These are phyloP conservation scores for Amiota minor DNA, from an alignment of 2,888 invertebrate species.

Conservation along the genomic window DNA sequence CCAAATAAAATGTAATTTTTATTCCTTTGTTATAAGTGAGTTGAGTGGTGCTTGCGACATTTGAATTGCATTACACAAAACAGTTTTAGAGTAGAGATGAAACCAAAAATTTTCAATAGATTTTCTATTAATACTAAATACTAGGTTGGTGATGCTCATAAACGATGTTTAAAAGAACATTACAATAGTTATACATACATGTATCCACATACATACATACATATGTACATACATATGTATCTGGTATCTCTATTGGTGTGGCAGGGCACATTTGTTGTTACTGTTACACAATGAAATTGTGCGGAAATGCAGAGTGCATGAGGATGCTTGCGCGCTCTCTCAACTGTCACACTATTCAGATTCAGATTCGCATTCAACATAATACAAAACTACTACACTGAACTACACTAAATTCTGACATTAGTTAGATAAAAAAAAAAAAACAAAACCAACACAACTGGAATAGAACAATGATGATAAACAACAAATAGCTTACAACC, in stretches of 20 bases:
- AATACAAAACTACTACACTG: too few species aligned
- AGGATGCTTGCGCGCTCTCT: too few species aligned
- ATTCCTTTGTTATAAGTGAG: too few species aligned
- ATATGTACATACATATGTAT: background rate
- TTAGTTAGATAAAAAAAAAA: conserved; percentile 24
- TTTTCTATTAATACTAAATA: background rate
- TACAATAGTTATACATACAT: background rate
- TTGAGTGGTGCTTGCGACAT: too few species aligned
- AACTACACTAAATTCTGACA: conserved; percentile 14
- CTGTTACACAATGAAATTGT: conserved; percentile 53
- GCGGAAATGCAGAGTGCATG: conserved; percentile 48
- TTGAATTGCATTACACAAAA: too few species aligned
- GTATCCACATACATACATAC: background rate
- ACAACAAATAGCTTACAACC: background rate
- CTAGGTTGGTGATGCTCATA: background rate
- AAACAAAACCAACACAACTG: background rate
- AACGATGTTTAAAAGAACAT: conserved; percentile 19
- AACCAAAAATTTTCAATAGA: too few species aligned
- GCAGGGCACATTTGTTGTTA: conserved; percentile 4
- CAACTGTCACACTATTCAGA: too few species aligned
- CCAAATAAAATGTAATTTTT: too few species aligned
- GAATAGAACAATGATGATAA: conserved; percentile 4
- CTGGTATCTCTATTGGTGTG: background rate
- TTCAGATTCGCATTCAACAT: too few species aligned
- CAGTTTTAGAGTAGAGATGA: too few species aligned